Evolutionary conservation across 1,140 invertebrate genomes (phyloP), one percentile per base, ranked within the genome.

Genomic region (Ceratina calcarata): DNA sequence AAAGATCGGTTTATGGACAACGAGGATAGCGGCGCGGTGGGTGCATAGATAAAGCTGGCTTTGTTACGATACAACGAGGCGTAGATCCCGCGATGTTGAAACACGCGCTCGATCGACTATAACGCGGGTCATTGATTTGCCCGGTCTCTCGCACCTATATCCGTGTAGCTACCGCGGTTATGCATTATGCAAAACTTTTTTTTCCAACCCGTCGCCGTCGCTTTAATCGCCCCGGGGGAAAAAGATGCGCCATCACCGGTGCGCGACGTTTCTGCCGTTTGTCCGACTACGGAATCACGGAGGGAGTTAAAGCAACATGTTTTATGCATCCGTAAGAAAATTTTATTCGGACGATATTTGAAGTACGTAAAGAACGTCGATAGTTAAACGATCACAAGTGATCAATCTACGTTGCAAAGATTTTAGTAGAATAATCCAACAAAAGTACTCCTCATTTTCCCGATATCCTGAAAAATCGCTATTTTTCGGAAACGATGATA

Each of bases 171-270:
- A 61, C 71, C 53, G 24, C 37, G 45, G 76, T 83, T 86, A 80
- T 86, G 75, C 67, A 86, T 86, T 86, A 86, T 86, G 80, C 80
- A 86, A 74, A 83, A 79, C 80, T 69, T 75, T 81, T 86, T 82
- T 83, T 67, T 65, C 51, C 62, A 61, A 53, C 22, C 69, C 27
- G 37, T 45, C 37, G 37, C 32, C 51, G 73, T 81, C 22, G 60
- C 70, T 69, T 67, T 58, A 45, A 15, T 55, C 69, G 13, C 8
- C 51, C 16, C 16, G 10, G 51, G 49, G 24, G 37, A 64, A 55
- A 37, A 64, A 62, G 49, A 60, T 45, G 37, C 10, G 37, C 37
- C 37, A 6, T 45, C 10, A 6, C 37, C 8, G 8, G 37, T 45
- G 37, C 37, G 37, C 37, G 37, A 45, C 57, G n/a, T 24, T 22